Conservation (phyloP, 2,113 vertebrate species). For the Ovis canadensis region DNA sequence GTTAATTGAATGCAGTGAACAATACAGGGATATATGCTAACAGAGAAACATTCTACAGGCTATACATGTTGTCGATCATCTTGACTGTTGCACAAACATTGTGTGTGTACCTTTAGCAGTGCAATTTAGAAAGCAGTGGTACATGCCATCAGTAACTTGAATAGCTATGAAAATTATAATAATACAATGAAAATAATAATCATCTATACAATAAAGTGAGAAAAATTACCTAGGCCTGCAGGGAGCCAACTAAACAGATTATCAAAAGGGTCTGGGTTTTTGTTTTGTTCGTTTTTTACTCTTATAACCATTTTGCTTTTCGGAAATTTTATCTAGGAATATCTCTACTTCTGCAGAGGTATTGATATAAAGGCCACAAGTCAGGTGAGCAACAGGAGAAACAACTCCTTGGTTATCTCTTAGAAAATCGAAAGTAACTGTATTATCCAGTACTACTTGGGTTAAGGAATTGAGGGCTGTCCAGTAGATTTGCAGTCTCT, state of each 20-base stretch:
- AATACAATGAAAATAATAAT: background rate
- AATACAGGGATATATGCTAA: background rate
- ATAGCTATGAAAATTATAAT: background rate
- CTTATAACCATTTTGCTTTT: background rate
- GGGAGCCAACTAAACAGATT: background rate
- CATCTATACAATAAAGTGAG: background rate
- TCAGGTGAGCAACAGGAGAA: background rate
- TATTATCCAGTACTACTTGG: background rate
- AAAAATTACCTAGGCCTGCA: background rate
- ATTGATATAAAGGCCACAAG: background rate
- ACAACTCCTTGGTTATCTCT: background rate
- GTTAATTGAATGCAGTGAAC: background rate
- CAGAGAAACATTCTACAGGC: background rate
- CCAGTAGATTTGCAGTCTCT: background rate
- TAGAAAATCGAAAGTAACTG: background rate
- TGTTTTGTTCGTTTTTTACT: background rate
- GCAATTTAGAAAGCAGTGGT: background rate
- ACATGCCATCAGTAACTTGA: background rate
- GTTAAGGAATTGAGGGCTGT: background rate
- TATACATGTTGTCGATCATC: background rate
- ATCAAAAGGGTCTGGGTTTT: background rate
- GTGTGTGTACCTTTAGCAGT: background rate
- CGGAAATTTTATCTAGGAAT: background rate
- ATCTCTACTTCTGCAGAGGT: background rate
- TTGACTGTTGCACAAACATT: background rate